phyloP scores from a whole-genome alignment of 2,113 vertebrate genomes.

The Sialia sialis region DNA sequence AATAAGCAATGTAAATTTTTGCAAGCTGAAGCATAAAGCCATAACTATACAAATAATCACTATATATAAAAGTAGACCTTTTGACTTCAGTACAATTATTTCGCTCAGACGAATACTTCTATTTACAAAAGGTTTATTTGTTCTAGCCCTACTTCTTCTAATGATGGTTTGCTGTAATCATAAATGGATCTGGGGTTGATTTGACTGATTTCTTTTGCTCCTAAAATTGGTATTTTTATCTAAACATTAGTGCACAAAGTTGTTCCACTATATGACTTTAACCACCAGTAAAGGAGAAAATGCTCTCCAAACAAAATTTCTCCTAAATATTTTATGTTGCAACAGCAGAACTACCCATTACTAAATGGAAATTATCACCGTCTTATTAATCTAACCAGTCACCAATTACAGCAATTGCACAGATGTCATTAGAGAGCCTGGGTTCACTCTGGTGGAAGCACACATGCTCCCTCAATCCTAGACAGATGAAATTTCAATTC shows the following conservation, averaged over 20 bases:
- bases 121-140: neutral
- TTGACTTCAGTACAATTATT: neutral
- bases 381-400: neutral
- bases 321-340: neutral
- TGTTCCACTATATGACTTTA: neutral
- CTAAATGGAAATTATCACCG: neutral
- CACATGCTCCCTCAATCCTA: accelerated
- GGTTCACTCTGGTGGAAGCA: neutral
- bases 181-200: neutral
- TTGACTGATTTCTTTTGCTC: neutral
- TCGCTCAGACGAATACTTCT: neutral
- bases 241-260: neutral
- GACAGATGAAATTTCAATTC: neutral
- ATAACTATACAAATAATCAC: neutral
- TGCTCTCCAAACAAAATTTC: neutral
- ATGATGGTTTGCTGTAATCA: neutral
- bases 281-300: neutral
- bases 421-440: neutral
- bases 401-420: neutral
- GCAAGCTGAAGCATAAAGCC: neutral
- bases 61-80: neutral
- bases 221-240: neutral
- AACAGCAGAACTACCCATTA: neutral
- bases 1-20: neutral
- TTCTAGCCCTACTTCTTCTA: neutral